Percentiles rank a stretch among this genome's conserved stretches.
These are phyloP conservation scores for Myanophis thanlyinensis DNA, from an alignment of 2,113 vertebrate species.

Conservation along the genomic window DNA sequence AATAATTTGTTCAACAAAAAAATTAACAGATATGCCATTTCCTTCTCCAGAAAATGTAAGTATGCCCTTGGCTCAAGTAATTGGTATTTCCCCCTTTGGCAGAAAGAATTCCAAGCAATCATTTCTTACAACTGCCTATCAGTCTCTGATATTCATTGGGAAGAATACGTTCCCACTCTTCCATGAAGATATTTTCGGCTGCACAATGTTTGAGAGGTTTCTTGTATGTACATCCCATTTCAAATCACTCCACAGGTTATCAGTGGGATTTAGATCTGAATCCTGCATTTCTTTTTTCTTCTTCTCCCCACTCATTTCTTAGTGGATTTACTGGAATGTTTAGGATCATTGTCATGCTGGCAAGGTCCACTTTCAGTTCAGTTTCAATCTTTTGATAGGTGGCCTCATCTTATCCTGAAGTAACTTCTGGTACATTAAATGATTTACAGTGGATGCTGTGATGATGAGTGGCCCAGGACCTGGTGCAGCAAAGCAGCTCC, in stretches of 20 bases:
- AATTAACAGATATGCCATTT: background rate
- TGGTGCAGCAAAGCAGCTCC: background rate
- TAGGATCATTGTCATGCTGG: background rate
- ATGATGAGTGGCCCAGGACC: background rate
- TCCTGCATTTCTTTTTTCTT: background rate
- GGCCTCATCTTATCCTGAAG: background rate
- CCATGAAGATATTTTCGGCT: background rate
- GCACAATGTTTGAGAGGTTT: background rate
- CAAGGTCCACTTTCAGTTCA: background rate
- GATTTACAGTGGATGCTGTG: background rate
- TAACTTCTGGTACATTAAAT: background rate
- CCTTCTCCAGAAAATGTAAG: background rate
- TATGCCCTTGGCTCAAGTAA: background rate
- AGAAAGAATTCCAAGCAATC: background rate
- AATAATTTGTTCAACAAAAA: background rate
- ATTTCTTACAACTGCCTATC: background rate
- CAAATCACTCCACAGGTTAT: background rate
- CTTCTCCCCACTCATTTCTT: background rate
- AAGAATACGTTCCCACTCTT: background rate
- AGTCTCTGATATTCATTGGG: background rate
- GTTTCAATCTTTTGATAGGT: background rate
- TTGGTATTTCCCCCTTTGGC: background rate
- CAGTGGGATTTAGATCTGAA: background rate
- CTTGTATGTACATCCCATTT: background rate
- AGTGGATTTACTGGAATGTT: background rate